Conservation (phyloP, 2,888 invertebrate species). For the Anthrax anthrax region DNA sequence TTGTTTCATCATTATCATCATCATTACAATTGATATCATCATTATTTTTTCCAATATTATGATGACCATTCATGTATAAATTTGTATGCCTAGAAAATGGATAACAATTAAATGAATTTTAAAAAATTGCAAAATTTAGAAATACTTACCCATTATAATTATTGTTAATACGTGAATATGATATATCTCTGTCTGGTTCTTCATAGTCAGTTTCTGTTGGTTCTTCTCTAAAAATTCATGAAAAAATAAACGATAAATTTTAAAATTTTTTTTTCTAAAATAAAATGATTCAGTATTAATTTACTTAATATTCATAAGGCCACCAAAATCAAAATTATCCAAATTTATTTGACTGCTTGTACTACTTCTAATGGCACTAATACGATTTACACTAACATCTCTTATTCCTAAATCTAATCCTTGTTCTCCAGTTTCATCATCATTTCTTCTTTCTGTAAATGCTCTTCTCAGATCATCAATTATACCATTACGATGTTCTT, state of each 20-base stretch:
- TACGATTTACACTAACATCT: neutral
- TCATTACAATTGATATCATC: neutral
- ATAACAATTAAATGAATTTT: neutral
- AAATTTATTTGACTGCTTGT: neutral
- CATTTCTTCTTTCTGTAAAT: neutral
- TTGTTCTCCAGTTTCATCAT: neutral
- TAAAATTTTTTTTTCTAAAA: too few relatives aligned
- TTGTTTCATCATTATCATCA: slow-evolving; percentile 11
- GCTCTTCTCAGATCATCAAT: too few relatives aligned
- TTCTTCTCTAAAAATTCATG: slow-evolving; percentile 6
- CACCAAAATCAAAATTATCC: neutral
- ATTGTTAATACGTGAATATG: slow-evolving; percentile 2
- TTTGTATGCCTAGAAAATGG: neutral
- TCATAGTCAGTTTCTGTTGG: slow-evolving; percentile 6
- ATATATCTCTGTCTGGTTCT: slow-evolving; percentile 2
- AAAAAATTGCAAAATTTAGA: neutral
- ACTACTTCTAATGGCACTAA: neutral
- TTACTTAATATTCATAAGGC: slow-evolving; percentile 3
- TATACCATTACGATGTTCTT: neutral
- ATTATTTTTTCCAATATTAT: neutral
- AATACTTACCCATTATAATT: slow-evolving; percentile 7
- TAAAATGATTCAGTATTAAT: too few relatives aligned
- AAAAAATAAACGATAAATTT: neutral
- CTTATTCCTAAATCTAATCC: neutral
- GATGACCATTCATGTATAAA: neutral